Evolutionary conservation across 1,140 invertebrate species (phyloP), one percentile per base, ranked within the genome.

Genomic region (Zaprionus vittiger): DNA sequence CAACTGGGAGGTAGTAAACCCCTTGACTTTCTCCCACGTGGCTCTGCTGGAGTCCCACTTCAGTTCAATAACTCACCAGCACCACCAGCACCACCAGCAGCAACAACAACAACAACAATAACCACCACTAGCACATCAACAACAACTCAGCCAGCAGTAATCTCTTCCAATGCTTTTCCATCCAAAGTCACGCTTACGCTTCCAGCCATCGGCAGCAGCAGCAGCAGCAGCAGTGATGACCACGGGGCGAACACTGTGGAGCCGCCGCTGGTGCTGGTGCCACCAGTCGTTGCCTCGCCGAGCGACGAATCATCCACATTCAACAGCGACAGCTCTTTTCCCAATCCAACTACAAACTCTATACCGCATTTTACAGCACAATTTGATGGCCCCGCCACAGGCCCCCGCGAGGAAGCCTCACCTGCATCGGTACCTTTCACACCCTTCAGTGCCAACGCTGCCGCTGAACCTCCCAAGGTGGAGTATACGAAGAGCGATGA

Each of bases 161-260:
- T 14, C 59, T n/a, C 64, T 60, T 72, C 80, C 74, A 78, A 87
- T 54, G 84, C 91, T 92, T 90, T 84, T 77, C 91, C 91, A 92
- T 92, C 91, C 62, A 91, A 90, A 92, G 84, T 92, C 63, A 84
- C 91, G 79, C 85, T 84, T 85, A 73, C 83, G 77, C 81, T 91
- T 83, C 84, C 91, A 92, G 81, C 63, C 67, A 79, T 54, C 71
- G 72, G 54, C 63, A 44, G 24, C 63, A 64, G 62, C 64, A 66
- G 52, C 26, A 24, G 24, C 24, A 26, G 24, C 24, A 26, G 24
- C 24, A 26, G 24, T 11, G 73, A 49, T 62, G 73, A 20, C 14
- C 54, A 14, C 5, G 49, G 44, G 41, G 20, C n/a, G 9, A 65
- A 63, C 60, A 89, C 69, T 28, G 81, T 66, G 66, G 68, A 80